Evolutionary conservation across 1,140 invertebrate genomes (phyloP), one percentile per base, ranked within the genome.

Genomic region (Pseudoatta argentina): DNA sequence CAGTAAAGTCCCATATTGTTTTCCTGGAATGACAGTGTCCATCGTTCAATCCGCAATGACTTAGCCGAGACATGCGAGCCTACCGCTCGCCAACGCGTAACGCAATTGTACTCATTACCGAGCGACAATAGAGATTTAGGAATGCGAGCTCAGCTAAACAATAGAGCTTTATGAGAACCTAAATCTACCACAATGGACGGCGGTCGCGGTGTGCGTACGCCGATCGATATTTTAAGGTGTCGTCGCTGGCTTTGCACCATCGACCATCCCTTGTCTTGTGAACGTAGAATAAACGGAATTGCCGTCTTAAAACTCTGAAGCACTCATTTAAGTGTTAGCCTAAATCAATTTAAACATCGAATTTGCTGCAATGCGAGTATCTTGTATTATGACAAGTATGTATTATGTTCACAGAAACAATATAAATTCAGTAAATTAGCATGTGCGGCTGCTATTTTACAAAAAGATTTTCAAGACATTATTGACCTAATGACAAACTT

Each of bases 71-170:
- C 86, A 86, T 82, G 86, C 67, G 27, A 73, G 75, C 79, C 67
- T 55, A 59, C 24, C 85, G 83, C 76, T 93, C 91, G 67, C 91
- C 89, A 89, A 16, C 86, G 75, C 87, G 79, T 91, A 86, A 85
- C 93, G 86, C 93, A 89, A 93, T 93, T 93, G 90, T 91, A 92
- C 88, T 90, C 88, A 82, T 27, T 24, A 21, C 66, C 59, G 63
- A 75, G 89, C 86, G 89, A 94, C 92, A 94, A 94, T 94, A 67
- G 91, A 91, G 93, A 94, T 94, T 94, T 93, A 93, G 92, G 92
- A 93, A 93, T 90, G 91, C 92, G 90, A 89, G 92, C 89, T 92
- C 90, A 71, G 88, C 88, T 90, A 94, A 94, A 94, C 93, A 94
- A 94, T 93, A 69, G 91, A 91, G 89, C 93, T 93, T 94, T 93